A percentile compares a stretch with the other conserved stretches of the same genome.
Conservation (phyloP, 2,113 vertebrate species). For the Egretta garzetta region DNA sequence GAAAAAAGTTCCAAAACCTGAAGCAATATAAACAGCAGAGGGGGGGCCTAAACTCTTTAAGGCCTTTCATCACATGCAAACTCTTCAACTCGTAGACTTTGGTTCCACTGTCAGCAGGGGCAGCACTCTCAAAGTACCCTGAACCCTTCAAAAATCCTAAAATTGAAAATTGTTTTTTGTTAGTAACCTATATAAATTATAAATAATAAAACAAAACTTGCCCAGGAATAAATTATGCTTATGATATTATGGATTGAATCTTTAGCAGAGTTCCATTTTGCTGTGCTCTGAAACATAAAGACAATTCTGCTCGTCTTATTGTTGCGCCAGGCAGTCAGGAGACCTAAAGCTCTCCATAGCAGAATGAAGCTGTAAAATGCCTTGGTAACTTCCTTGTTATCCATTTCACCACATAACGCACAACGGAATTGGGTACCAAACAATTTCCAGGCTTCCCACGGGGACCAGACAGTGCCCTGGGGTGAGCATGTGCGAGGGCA, state of each 20-base stretch:
- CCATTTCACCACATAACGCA: fast-evolving
- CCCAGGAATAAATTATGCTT: background rate
- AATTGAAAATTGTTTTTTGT: background rate
- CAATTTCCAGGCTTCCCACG: background rate
- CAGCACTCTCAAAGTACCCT: background rate
- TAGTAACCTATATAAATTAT: background rate
- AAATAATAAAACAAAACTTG: background rate
- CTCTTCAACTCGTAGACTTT: background rate
- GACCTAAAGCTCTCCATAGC: background rate
- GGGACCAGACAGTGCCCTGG: background rate
- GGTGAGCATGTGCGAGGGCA: background rate
- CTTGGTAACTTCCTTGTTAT: background rate
- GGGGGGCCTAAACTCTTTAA: background rate
- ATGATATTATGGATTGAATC: fast-evolving
- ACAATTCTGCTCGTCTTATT: background rate
- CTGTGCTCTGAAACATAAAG: background rate
- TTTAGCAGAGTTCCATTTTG: background rate
- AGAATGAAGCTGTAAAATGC: background rate
- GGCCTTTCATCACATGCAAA: background rate
- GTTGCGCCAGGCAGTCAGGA: background rate
- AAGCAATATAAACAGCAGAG: background rate
- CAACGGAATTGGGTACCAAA: background rate
- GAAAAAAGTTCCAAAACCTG: background rate
- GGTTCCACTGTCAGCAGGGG: background rate
- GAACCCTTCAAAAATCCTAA: background rate